Evolutionary conservation across 2,797 vertebrate species (phyloP), one percentile per base, ranked within the genome.

Genomic region (Babyrousa celebensis): DNA sequence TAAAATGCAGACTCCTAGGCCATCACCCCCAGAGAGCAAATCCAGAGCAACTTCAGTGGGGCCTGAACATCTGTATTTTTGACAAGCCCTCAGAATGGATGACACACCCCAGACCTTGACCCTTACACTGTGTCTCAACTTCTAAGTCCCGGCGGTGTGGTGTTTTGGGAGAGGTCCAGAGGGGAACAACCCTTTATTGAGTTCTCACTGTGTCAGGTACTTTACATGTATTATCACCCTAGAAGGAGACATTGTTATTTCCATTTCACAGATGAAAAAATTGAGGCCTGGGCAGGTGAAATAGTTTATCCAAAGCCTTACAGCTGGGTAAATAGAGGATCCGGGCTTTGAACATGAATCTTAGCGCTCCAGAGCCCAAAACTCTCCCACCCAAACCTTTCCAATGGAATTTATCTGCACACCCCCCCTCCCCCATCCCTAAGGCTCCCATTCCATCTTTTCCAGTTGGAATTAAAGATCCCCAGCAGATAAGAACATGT

Each of bases 161-260:
- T 20, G 56, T 12, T 16, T 21, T 70, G 18, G 56, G 21, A 65
- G n/a, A 75, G 9, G 32, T 40, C 12, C 29, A 27, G 32, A 48
- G 63, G 48, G 29, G 25, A 82, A 52, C 5, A 54, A 17, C 58
- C 25, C 54, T 71, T 71, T 36, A 32, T 0, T 17, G n/a, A 85
- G 2, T 5, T 58, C 36, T 71, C 9, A 89, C 52, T n/a, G 6
- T 9, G 14, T 56, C 71, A 23, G 21, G 75, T 62, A 29, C 18
- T 36, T 77, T 48, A 40, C 23, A 21, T 62, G 12, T 18, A 16
- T 78, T 62, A n/a, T 72, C 32, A 40, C 5, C 16, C 1, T 21
- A 58, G n/a, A 70, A 88, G 43, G 65, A 82, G 56, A 71, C 20
- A 18, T n/a, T 89, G 17, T 89, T 67, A 89, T 65, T 88, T 32